Evolutionary conservation across 2,888 invertebrate species (phyloP).

Genomic region (Himalopsyche japonica): DNA sequence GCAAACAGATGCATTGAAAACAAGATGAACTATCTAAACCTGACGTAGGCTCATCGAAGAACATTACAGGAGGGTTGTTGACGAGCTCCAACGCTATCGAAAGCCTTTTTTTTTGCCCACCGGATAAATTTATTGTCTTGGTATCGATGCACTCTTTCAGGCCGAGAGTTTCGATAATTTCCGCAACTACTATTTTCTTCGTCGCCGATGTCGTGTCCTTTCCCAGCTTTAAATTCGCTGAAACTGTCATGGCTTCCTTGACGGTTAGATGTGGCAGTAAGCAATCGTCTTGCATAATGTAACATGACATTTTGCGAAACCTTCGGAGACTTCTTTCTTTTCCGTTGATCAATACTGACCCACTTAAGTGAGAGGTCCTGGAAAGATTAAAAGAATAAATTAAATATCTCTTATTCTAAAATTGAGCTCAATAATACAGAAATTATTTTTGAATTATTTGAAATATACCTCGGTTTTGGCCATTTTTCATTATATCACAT

Average conservation of each 20-base stretch:
- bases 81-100: slow-evolving; percentile 94
- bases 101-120: slow-evolving; percentile 92
- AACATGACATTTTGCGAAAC: slow-evolving; percentile 92
- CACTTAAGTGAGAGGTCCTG: slow-evolving; percentile 83
- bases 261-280: slow-evolving; percentile 88
- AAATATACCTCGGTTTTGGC: no score
- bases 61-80: slow-evolving; percentile 97
- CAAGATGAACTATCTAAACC: slow-evolving; percentile 95
- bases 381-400: slow-evolving; percentile 42
- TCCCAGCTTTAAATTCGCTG: slow-evolving; percentile 90
- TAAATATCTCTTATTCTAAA: no score
- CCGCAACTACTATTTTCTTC: slow-evolving; percentile 84
- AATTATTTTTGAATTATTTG: no score
- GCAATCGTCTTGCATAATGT: slow-evolving; percentile 96
- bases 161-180: slow-evolving; percentile 88
- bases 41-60: slow-evolving; percentile 96
- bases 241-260: slow-evolving; percentile 89
- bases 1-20: slow-evolving; percentile 87
- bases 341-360: slow-evolving; percentile 85
- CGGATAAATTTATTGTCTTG: slow-evolving; percentile 88
- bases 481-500: no score
- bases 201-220: slow-evolving; percentile 72
- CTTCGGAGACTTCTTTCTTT: slow-evolving; percentile 82
- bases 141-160: slow-evolving; percentile 85
- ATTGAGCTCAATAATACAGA: no score